Conservation (phyloP, 2,888 invertebrate species). For the Hyposoter didymator region DNA sequence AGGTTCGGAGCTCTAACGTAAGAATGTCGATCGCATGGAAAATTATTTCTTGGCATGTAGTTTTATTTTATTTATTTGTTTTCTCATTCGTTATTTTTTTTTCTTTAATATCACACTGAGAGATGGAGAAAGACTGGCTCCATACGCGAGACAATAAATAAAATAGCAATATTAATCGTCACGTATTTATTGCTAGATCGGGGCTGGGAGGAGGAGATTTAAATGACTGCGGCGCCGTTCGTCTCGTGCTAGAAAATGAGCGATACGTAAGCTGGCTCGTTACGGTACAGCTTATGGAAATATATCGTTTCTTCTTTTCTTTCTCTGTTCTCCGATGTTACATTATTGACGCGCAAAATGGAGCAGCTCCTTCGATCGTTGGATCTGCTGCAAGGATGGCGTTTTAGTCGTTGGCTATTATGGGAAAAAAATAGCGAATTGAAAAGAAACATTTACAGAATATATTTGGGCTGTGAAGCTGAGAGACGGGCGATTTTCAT, state of each 20-base stretch:
- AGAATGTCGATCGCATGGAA: background rate
- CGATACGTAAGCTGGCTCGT: conserved; percentile 50
- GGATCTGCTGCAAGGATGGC: conserved; percentile 27
- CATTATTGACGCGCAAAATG: conserved; percentile 1
- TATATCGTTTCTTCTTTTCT: conserved; percentile 42
- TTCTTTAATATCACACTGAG: conserved; percentile 74
- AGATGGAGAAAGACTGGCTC: conserved; percentile 74
- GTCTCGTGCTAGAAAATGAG: conserved; percentile 67
- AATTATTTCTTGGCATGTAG: conserved; percentile 71
- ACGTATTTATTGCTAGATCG: conserved; percentile 72
- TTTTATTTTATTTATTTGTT: conserved; percentile 69
- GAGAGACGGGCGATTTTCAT: background rate
- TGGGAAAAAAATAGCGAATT: conserved; percentile 16
- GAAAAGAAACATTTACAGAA: conserved; percentile 6
- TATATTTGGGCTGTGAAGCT: conserved; percentile 3
- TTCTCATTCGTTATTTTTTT: conserved; percentile 12
- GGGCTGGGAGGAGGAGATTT: conserved; percentile 11
- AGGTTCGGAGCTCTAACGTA: background rate
- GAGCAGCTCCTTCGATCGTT: conserved; percentile 20
- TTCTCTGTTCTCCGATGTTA: conserved; percentile 32
- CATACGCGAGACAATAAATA: conserved; percentile 77
- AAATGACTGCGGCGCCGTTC: conserved; percentile 64
- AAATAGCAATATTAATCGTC: conserved; percentile 77
- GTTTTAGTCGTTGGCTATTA: background rate
- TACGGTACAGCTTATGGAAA: conserved; percentile 52